Evolutionary conservation across 2,888 invertebrate species (phyloP).

Genomic region (Lycophotia porphyrea): DNA sequence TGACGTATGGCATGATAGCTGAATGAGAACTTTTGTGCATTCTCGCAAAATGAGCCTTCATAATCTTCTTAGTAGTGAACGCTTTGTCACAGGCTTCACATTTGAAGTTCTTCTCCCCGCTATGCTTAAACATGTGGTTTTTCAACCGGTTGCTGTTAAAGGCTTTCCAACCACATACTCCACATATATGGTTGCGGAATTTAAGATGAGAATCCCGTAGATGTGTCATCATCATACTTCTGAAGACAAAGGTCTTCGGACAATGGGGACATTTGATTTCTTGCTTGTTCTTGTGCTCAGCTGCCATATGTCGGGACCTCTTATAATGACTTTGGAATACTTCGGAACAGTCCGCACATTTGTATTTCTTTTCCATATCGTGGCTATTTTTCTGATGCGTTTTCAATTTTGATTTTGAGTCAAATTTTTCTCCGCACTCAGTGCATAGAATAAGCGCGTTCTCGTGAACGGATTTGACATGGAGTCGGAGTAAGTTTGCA

Average conservation of each 20-base stretch:
- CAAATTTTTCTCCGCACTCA: conserved; percentile 87
- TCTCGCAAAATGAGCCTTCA: conserved; percentile 84
- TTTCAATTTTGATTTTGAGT: conserved; percentile 85
- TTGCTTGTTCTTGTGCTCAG: conserved; percentile 82
- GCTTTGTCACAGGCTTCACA: conserved; percentile 85
- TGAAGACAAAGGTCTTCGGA: conserved; percentile 85
- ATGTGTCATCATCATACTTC: conserved; percentile 88
- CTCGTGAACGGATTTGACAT: conserved; percentile 83
- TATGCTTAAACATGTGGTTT: conserved; percentile 87
- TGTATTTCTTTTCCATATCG: conserved; percentile 87
- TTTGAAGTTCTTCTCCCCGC: conserved; percentile 87
- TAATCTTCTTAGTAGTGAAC: conserved; percentile 86
- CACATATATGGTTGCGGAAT: conserved; percentile 82
- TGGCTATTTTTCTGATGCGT: conserved; percentile 86
- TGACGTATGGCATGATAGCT: conserved; percentile 70
- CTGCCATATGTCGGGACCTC: conserved; percentile 84
- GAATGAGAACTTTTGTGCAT: conserved; percentile 79
- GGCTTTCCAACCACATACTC: conserved; percentile 85
- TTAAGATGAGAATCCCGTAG: conserved; percentile 84
- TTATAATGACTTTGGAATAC: conserved; percentile 85
- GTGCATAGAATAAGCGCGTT: conserved; percentile 81
- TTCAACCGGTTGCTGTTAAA: conserved; percentile 88
- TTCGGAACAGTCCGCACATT: conserved; percentile 85
- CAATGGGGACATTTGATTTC: conserved; percentile 86
- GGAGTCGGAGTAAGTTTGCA: conserved; percentile 76